Conservation (phyloP, 2,888 invertebrate species). For the Latrodectus hesperus region DNA sequence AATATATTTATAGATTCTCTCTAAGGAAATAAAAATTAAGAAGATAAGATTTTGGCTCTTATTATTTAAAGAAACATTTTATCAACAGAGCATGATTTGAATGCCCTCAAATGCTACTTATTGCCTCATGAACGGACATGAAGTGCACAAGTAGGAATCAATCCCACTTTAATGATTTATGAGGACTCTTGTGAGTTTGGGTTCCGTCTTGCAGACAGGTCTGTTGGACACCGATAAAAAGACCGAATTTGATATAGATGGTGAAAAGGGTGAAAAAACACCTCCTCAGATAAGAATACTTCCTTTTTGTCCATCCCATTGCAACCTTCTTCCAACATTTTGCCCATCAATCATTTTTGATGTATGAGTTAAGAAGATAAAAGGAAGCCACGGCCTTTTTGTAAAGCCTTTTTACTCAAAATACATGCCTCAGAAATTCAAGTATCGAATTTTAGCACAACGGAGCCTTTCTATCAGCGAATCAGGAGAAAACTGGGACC, state of each 20-base stretch:
- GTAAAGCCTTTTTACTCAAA: conserved; percentile 53
- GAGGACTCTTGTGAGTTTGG: conserved; percentile 57
- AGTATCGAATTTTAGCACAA: conserved; percentile 55
- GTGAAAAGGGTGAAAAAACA: conserved; percentile 35
- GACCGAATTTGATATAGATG: conserved; percentile 51
- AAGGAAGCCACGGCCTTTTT: conserved; percentile 47
- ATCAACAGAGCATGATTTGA: neutral
- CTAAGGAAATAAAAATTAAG: too few species aligned
- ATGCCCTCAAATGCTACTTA: neutral
- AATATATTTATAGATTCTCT: too few species aligned
- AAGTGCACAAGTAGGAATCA: conserved; percentile 41
- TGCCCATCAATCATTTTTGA: conserved; percentile 66
- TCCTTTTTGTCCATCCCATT: conserved; percentile 50
- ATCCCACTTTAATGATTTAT: conserved; percentile 62
- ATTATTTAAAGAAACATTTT: too few species aligned
- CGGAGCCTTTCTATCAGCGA: conserved; percentile 38
- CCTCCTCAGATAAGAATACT: conserved; percentile 47
- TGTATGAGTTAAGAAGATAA: conserved; percentile 66
- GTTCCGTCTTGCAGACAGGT: conserved; percentile 32
- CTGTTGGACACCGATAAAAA: conserved; percentile 64
- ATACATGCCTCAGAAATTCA: conserved; percentile 56
- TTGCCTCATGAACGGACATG: neutral
- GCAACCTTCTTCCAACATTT: conserved; percentile 55
- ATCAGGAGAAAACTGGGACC: conserved; percentile 40
- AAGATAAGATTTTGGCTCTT: too few species aligned